Evolutionary conservation across 1,140 invertebrate genomes (phyloP).

Genomic region (Formica selysi): DNA sequence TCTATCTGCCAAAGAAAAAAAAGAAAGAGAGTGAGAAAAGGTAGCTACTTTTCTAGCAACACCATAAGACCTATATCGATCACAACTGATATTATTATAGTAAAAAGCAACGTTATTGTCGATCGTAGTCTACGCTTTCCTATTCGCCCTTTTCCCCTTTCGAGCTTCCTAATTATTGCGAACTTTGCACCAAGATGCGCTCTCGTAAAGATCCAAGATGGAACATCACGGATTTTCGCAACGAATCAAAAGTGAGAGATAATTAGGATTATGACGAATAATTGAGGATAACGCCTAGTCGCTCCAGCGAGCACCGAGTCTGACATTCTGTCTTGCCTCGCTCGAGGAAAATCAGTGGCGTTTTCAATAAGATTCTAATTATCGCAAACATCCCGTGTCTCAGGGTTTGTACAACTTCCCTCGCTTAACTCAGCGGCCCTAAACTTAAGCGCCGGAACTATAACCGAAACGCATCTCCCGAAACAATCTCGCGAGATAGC

Average conservation of each 20-base stretch:
- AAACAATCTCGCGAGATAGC: conserved; percentile 43
- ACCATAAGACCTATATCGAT: conserved; percentile 49
- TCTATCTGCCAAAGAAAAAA: not conserved
- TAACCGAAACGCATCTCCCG: conserved; percentile 36
- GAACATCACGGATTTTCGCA: conserved; percentile 63
- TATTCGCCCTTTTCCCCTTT: conserved; percentile 51
- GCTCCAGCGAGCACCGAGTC: conserved; percentile 34
- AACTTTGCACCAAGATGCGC: conserved; percentile 59
- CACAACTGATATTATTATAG: conserved; percentile 78
- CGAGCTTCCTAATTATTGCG: conserved; percentile 68
- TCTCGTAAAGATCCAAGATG: conserved; percentile 24
- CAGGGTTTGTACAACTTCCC: conserved; percentile 59
- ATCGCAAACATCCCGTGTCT: conserved; percentile 47
- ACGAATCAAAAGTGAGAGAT: conserved; percentile 68
- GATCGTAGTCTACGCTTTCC: conserved; percentile 2
- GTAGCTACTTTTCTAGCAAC: conserved; percentile 49
- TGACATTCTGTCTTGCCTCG: conserved; percentile 39
- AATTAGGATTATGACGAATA: conserved; percentile 74
- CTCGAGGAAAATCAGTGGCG: conserved; percentile 7
- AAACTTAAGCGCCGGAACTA: conserved; percentile 51
- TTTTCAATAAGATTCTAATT: conserved; percentile 68
- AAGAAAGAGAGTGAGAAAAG: conserved; percentile 37
- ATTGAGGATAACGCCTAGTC: conserved; percentile 63
- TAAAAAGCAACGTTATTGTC: conserved; percentile 56
- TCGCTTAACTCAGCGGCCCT: conserved; percentile 7